phyloP scores from a whole-genome alignment of 2,113 vertebrate species.

The Pangasianodon gigas region DNA sequence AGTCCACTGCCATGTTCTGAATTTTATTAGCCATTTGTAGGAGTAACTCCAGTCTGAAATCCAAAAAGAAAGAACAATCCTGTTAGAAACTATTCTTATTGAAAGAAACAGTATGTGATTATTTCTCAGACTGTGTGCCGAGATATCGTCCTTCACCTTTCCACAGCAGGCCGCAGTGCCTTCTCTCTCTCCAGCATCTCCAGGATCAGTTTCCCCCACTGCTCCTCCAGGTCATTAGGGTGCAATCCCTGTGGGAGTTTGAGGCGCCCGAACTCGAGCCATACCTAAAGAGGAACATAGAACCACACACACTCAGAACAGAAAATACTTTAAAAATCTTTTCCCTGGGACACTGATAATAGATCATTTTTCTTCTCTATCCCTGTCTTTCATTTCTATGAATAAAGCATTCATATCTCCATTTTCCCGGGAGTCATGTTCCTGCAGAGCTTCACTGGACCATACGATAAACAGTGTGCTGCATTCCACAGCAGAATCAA shows the following conservation, averaged over 20 bases:
- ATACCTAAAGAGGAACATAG: conserved; percentile 73
- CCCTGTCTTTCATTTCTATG: background rate
- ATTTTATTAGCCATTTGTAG: conserved; percentile 96
- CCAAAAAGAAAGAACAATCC: background rate
- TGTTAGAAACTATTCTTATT: background rate
- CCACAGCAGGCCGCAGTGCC: conserved; percentile 88
- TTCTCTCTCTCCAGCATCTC: conserved; percentile 98
- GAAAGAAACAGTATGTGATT: background rate
- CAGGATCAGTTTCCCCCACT: conserved; percentile 97
- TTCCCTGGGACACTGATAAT: background rate
- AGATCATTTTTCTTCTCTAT: background rate
- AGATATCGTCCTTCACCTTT: conserved; percentile 73
- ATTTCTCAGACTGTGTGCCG: background rate
- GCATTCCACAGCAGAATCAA: conserved; percentile 43
- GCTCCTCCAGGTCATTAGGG: conserved; percentile 94
- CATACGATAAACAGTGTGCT: conserved; percentile 54
- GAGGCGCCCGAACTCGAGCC: conserved; percentile 97
- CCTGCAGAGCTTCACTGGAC: conserved; percentile 28
- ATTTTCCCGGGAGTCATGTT: conserved; percentile 27
- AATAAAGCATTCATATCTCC: background rate
- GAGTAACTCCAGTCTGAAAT: conserved; percentile 85
- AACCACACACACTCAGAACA: background rate
- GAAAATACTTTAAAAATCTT: background rate
- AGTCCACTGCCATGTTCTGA: conserved; percentile 93
- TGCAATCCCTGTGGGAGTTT: conserved; percentile 92